Percentiles rank a stretch among this genome's conserved stretches.
These are phyloP conservation scores for Drosophila colorata DNA, from an alignment of 2,888 invertebrate genomes.

Conservation along the genomic window DNA sequence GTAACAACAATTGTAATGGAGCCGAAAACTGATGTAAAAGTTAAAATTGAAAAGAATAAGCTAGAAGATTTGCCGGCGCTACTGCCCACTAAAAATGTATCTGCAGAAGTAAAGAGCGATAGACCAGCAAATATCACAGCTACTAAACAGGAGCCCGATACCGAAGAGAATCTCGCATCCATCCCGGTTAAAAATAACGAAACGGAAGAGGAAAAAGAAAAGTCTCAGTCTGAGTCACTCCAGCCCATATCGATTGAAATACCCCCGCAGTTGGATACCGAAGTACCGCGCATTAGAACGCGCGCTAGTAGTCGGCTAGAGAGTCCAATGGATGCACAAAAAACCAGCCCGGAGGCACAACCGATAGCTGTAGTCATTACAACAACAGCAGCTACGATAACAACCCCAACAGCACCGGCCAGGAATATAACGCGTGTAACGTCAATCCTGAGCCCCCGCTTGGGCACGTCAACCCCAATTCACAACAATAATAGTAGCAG, in stretches of 20 bases:
- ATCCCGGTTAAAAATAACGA: slow-evolving; percentile 24
- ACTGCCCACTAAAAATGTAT: slow-evolving; percentile 44
- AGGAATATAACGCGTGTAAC: slow-evolving; percentile 52
- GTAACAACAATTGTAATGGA: slow-evolving; percentile 11
- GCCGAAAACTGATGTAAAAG: slow-evolving; percentile 40
- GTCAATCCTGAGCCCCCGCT: slow-evolving; percentile 76
- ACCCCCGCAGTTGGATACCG: slow-evolving; percentile 87
- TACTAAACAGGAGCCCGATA: slow-evolving; percentile 37
- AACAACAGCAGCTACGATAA: slow-evolving; percentile 16
- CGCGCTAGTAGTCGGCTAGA: slow-evolving; percentile 89
- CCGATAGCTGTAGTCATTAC: slow-evolving; percentile 28
- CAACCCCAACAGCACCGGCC: slow-evolving; percentile 57
- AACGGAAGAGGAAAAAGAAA: slow-evolving; percentile 40
- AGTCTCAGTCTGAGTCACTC: slow-evolving; percentile 48
- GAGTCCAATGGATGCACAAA: slow-evolving; percentile 87
- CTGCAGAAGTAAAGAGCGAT: slow-evolving; percentile 12
- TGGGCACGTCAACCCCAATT: slow-evolving; percentile 55
- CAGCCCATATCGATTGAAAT: slow-evolving; percentile 95
- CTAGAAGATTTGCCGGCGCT: slow-evolving; percentile 48
- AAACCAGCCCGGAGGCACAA: slow-evolving; percentile 73
- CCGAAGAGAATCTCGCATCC: slow-evolving; percentile 17
- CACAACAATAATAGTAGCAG: slow-evolving; percentile 28
- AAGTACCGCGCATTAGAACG: slow-evolving; percentile 87
- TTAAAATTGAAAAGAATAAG: slow-evolving; percentile 56
- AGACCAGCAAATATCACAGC: neutral